A percentile compares a stretch with the other conserved stretches of the same genome.
phyloP scores from a whole-genome alignment of 2,113 vertebrate species.

The Rutilus rutilus region DNA sequence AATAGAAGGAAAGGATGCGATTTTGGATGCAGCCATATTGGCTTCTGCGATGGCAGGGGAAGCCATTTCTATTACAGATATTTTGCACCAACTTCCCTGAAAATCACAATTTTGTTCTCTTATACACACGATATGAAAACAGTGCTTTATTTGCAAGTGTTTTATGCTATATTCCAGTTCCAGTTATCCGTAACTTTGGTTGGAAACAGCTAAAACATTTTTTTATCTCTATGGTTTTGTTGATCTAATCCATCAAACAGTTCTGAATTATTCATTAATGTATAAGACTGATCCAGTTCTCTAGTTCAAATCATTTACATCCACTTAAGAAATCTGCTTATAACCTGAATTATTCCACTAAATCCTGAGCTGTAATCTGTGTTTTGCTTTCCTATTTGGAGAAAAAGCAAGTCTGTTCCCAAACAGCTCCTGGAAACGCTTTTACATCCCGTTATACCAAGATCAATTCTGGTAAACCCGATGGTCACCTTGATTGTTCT shows the following conservation, averaged over 20 bases:
- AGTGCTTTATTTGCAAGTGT: too few species aligned
- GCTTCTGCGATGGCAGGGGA: too few species aligned
- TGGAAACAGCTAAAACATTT: background rate
- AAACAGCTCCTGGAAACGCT: background rate
- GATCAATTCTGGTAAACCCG: background rate
- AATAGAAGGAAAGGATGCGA: too few species aligned
- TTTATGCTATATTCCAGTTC: too few species aligned
- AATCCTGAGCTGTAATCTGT: background rate
- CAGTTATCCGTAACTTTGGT: too few species aligned
- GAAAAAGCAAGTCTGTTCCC: background rate
- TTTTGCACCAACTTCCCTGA: too few species aligned
- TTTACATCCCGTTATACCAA: background rate
- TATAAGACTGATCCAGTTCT: too few species aligned
- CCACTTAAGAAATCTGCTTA: background rate
- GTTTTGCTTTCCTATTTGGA: background rate
- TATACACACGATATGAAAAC: too few species aligned
- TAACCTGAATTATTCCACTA: background rate
- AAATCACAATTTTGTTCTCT: too few species aligned
- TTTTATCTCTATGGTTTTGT: background rate
- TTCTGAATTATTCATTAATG: background rate
- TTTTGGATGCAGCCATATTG: too few species aligned
- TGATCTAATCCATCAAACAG: background rate
- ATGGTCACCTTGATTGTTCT: background rate
- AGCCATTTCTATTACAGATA: too few species aligned
- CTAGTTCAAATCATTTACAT: background rate